Evolutionary conservation across 2,113 vertebrate genomes (phyloP).

Genomic region (Gymnobelideus leadbeateri): DNA sequence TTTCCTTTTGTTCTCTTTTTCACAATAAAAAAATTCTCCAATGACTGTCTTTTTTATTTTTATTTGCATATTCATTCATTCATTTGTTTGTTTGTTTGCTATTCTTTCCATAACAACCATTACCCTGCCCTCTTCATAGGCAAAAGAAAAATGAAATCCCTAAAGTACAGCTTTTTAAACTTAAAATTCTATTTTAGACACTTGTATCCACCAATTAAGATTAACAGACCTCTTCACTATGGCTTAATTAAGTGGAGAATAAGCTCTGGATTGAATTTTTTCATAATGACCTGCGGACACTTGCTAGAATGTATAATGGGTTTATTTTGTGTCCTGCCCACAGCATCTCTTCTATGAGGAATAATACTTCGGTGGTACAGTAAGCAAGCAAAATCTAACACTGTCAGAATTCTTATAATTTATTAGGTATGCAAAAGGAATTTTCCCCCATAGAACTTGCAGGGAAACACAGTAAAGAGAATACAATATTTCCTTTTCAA

Average conservation of each 20-base stretch:
- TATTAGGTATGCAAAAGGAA: conserved; percentile 19
- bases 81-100: not conserved
- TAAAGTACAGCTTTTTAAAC: conserved; percentile 9
- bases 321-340: conserved; percentile 44
- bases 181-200: conserved; percentile 55
- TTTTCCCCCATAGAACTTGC: conserved; percentile 35
- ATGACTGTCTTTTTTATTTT: not conserved
- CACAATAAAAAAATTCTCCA: not conserved
- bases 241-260: not conserved
- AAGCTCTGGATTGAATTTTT: not conserved
- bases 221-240: conserved; percentile 36
- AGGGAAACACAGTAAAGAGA: conserved; percentile 44
- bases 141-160: not conserved
- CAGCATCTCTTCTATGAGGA: conserved; percentile 47
- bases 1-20: not conserved
- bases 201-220: conserved; percentile 38
- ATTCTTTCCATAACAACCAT: not conserved
- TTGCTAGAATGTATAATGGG: conserved; percentile 32
- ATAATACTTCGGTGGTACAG: conserved; percentile 44
- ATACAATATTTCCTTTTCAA: conserved; percentile 35
- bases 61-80: not conserved
- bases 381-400: conserved; percentile 36
- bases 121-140: not conserved
- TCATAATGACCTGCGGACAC: not conserved
- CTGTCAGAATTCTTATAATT: conserved; percentile 40